These are phyloP conservation scores for Paracentrotus lividus DNA, from an alignment of 53 echinoderm and acorn worm genomes.

Conservation along the genomic window DNA sequence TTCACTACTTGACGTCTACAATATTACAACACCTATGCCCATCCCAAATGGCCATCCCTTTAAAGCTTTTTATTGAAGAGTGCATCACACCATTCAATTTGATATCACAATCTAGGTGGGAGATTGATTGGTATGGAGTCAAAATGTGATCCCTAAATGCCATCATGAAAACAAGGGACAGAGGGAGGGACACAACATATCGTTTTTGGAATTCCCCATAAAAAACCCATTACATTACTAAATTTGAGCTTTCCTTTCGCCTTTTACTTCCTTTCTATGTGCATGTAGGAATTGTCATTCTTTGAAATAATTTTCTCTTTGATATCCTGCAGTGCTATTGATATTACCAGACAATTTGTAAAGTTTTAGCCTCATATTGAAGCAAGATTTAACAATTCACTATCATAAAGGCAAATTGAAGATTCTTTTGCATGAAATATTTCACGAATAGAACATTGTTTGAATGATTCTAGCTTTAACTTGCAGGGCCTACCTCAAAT, in stretches of 20 bases:
- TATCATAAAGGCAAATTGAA: too few species aligned
- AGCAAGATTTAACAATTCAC: too few species aligned
- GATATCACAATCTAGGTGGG: constrained; percentile 23
- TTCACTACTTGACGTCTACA: too few species aligned
- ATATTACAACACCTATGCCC: not conserved
- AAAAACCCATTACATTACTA: not conserved
- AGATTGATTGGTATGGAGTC: constrained; percentile 18
- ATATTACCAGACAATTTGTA: not conserved
- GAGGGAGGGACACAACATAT: not conserved
- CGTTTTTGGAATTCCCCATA: constrained; percentile 9
- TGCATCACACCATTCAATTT: constrained; percentile 25
- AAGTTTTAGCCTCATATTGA: too few species aligned
- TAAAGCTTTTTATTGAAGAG: not conserved
- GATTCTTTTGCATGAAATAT: too few species aligned
- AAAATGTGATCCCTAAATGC: constrained; percentile 29
- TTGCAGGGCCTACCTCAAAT: too few species aligned
- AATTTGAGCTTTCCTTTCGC: not conserved
- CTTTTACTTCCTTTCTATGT: not conserved
- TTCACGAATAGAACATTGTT: too few species aligned
- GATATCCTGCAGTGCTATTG: not conserved
- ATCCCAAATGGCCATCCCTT: not conserved
- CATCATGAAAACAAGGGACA: not conserved
- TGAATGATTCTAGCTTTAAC: too few species aligned
- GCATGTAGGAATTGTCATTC: not conserved
- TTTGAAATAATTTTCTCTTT: not conserved